A percentile compares a stretch with the other conserved stretches of the same genome.
Evolutionary conservation across 2,888 invertebrate species (phyloP).

Genomic region (Poecilobothrus nobilitatus): DNA sequence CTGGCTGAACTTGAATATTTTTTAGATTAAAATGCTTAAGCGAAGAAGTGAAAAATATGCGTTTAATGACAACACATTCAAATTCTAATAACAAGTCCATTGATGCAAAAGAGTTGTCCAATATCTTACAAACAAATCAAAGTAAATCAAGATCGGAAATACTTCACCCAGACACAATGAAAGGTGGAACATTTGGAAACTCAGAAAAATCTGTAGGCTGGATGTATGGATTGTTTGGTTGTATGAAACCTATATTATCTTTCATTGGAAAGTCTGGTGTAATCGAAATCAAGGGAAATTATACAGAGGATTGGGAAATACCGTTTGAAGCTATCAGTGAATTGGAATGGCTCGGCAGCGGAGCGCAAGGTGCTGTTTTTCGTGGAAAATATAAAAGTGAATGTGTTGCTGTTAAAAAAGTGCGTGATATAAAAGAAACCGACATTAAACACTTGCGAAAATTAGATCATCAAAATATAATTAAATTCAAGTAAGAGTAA

Average conservation of each 20-base stretch:
- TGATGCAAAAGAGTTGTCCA: background rate
- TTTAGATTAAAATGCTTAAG: background rate
- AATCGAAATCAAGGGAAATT: constrained; percentile 54
- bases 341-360: constrained; percentile 85
- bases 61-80: background rate
- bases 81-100: background rate
- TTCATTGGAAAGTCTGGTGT: constrained; percentile 71
- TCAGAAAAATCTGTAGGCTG: constrained; percentile 54
- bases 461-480: constrained; percentile 91
- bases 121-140: background rate
- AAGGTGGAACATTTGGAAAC: constrained; percentile 41
- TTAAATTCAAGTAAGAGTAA: constrained; percentile 51
- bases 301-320: constrained; percentile 84
- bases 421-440: constrained; percentile 83
- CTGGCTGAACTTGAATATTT: background rate
- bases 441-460: constrained; percentile 86
- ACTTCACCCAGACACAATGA: constrained; percentile 34
- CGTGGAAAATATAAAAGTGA: constrained; percentile 73
- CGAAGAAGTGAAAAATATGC: background rate
- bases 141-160: background rate
- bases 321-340: constrained; percentile 83
- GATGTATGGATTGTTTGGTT: constrained; percentile 78
- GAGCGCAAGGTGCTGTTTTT: constrained; percentile 94
- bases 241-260: constrained; percentile 79
- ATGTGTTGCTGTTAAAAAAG: constrained; percentile 93